These are phyloP conservation scores for Liodrosophila aerea DNA, from an alignment of 2,888 invertebrate species.

Conservation along the genomic window DNA sequence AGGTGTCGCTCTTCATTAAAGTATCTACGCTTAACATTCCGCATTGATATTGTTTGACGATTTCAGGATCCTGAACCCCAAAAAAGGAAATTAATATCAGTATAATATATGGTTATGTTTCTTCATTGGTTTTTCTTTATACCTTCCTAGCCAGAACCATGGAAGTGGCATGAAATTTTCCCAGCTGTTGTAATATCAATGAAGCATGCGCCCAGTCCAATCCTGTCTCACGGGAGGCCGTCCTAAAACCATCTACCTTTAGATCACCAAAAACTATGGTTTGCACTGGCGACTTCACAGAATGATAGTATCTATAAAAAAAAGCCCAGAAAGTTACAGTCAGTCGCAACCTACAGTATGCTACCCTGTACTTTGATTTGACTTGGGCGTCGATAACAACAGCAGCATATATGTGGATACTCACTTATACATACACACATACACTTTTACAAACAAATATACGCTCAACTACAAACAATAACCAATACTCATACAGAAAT, in stretches of 20 bases:
- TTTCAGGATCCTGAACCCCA: slow-evolving; percentile 49
- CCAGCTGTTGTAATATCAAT: slow-evolving; percentile 83
- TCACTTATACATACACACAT: too few relatives aligned
- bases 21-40: slow-evolving; percentile 63
- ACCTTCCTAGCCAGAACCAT: slow-evolving; percentile 84
- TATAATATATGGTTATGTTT: not conserved
- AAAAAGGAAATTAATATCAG: too few relatives aligned
- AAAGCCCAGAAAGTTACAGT: too few relatives aligned
- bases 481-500: too few relatives aligned
- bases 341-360: too few relatives aligned
- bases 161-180: slow-evolving; percentile 84
- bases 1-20: slow-evolving; percentile 51
- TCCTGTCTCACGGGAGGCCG: slow-evolving; percentile 83
- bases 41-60: slow-evolving; percentile 49
- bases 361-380: too few relatives aligned
- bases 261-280: slow-evolving; percentile 84
- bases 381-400: too few relatives aligned
- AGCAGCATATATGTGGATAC: too few relatives aligned
- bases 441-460: too few relatives aligned
- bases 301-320: slow-evolving; percentile 65
- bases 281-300: slow-evolving; percentile 68
- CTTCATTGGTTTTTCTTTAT: not conserved
- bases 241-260: slow-evolving; percentile 82
- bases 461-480: too few relatives aligned
- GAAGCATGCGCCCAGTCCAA: slow-evolving; percentile 84